phyloP scores from a whole-genome alignment of 2,113 vertebrate species.

The Holacanthus passer region DNA sequence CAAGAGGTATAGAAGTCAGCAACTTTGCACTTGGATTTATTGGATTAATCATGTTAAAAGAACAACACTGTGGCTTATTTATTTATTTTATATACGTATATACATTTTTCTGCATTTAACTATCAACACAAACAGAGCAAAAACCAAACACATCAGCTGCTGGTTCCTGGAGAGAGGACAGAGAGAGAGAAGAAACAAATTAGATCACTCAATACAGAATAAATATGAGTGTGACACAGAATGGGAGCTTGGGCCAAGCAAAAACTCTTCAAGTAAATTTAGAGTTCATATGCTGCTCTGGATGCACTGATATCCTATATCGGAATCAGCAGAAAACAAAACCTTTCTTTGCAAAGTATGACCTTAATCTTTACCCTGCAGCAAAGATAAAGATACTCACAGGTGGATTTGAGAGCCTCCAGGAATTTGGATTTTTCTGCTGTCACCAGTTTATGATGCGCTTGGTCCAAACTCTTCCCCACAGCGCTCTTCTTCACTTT shows the following conservation, averaged over 20 bases:
- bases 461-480: background rate
- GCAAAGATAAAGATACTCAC: background rate
- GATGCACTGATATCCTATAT: background rate
- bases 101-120: background rate
- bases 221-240: background rate
- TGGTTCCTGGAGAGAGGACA: background rate
- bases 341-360: background rate
- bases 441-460: conserved; percentile 27
- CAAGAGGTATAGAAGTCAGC: too few species aligned
- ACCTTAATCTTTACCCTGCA: background rate
- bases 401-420: background rate
- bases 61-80: background rate
- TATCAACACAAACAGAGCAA: background rate
- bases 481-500: background rate
- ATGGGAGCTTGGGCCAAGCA: too few species aligned
- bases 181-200: background rate
- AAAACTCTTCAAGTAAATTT: background rate
- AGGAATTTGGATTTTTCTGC: background rate
- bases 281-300: background rate
- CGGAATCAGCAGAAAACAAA: background rate
- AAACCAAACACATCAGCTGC: background rate
- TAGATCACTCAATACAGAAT: background rate
- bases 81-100: too few species aligned
- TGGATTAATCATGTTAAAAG: background rate
- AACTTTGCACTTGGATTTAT: background rate